Base-by-base conservation (phyloP, 2,888 invertebrate genomes). In the Synergus japonicus region DNA sequence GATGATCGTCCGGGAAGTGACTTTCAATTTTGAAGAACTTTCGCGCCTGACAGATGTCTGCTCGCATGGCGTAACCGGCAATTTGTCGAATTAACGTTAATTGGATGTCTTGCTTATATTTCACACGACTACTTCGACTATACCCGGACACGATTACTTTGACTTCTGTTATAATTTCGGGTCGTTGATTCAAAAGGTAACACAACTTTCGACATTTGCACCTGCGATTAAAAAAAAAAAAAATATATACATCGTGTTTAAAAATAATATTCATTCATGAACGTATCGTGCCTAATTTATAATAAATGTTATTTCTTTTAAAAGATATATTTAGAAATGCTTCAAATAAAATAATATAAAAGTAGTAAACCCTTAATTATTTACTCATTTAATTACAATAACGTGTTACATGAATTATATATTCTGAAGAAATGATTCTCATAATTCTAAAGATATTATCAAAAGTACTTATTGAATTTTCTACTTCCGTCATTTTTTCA, bases 71-170 rank as follows among this genome's bases (percentile, higher is more conserved):
- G 46, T 83, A 87, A 83, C 86, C 86, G 86, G 84, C 86, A 87
- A 87, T 87, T 88, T 86, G 83, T 84, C 87, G 85, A 88, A 86
- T 86, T 88, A 82, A 83, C 82, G 80, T 83, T 88, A 87, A 89
- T 90, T 89, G 88, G 89, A 88, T 86, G 85, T 88, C 88, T 82
- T 79, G 78, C 69, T 64, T 78, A 76, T 81, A 79, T 79, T 83
- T 83, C 80, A 81, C 79, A 76, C 84, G 78, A 63, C 76, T 37
- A 76, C 60, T 60, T 76, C 76, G 46, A 37, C 13, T 46, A 49
- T 49, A 49, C 49, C 49, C 46, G 49, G 49, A 69, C 44, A 22
- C 46, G 46, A 67, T 67, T 67, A 67, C 22, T 44, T 5, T 22
- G 67, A 44, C 69, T 49, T 49, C 12, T 69, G 49, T 69, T 69